Conservation (phyloP, 2,797 vertebrate species). For the Basileuterus tristriatus region DNA sequence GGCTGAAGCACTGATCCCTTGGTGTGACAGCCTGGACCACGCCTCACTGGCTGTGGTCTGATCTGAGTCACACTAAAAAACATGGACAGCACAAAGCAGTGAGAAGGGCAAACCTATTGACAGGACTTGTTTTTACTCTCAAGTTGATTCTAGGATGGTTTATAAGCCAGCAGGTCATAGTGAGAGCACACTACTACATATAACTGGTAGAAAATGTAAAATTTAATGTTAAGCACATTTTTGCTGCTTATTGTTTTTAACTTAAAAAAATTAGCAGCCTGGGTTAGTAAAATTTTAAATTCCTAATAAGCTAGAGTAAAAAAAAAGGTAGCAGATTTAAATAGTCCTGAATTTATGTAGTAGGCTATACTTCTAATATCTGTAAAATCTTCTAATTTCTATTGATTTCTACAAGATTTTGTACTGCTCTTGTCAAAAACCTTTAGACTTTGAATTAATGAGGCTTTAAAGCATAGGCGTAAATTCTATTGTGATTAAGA, state of each 20-base stretch:
- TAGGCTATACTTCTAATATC: background rate
- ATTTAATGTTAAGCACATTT: background rate
- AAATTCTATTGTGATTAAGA: background rate
- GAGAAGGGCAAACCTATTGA: background rate
- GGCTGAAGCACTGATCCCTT: background rate
- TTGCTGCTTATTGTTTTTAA: background rate
- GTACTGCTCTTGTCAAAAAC: background rate
- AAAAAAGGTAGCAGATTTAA: background rate
- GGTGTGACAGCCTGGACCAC: background rate
- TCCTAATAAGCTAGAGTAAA: background rate
- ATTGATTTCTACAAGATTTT: background rate
- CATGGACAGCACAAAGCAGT: rapidly evolving
- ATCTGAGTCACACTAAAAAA: background rate
- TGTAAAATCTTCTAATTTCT: background rate
- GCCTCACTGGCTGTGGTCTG: rapidly evolving
- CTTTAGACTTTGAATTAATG: background rate
- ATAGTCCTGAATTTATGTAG: background rate
- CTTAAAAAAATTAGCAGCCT: background rate
- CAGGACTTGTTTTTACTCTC: background rate
- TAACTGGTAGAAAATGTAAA: background rate
- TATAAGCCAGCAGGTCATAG: background rate
- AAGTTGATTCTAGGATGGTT: background rate
- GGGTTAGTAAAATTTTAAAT: background rate
- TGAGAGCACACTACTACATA: background rate
- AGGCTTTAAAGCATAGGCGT: background rate